Base-by-base conservation (phyloP, 2,888 invertebrate species). In the Epistrophe grossulariae region DNA sequence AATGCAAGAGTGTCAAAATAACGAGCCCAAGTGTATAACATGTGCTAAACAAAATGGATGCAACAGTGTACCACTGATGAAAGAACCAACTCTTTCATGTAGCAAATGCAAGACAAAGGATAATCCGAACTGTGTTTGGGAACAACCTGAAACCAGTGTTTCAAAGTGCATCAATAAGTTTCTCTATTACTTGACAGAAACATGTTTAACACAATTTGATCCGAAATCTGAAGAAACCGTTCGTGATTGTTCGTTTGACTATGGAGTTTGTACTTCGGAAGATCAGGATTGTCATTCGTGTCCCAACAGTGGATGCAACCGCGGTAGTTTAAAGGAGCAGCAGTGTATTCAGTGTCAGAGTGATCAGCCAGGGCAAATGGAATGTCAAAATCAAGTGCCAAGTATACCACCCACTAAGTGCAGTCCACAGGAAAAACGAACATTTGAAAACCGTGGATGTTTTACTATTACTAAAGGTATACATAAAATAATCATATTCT, bases 231-330 rank as follows among this genome's bases (percentile, higher is more conserved):
- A 73, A 19, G 60, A 43, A 17, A 72, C 77, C 4, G 84, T 88
- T 6, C 83, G 89, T n/a, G 89, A 81, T 4, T 89, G 89, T 64
- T 84, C 89, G 3, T 79, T 88, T 55, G 89, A 89, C 45, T 59
- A 80, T 28, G 89, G 88, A 2, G 81, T 70, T 4, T 89, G 89
- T 45, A 78, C 81, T n/a, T 13, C 74, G 11, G 81, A 79, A 8
- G 78, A 81, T 35, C 35, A 50, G 0, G 79, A 76, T 45, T 89
- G 89, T 24, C 48, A 40, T 8, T 74, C 84, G 8, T 89, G 89
- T 68, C 50, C 15, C 1, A 72, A 52, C 13, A 40, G 79, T 62
- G 89, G 88, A 17, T 89, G 89, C 40, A 89, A 89, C 57, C 35
- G 59, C 15, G 81, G 11, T 7, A 83, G 72, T 17, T 45, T 84